These are phyloP conservation scores for Cataglyphis livida DNA, from an alignment of 2,888 invertebrate genomes.

Conservation along the genomic window DNA sequence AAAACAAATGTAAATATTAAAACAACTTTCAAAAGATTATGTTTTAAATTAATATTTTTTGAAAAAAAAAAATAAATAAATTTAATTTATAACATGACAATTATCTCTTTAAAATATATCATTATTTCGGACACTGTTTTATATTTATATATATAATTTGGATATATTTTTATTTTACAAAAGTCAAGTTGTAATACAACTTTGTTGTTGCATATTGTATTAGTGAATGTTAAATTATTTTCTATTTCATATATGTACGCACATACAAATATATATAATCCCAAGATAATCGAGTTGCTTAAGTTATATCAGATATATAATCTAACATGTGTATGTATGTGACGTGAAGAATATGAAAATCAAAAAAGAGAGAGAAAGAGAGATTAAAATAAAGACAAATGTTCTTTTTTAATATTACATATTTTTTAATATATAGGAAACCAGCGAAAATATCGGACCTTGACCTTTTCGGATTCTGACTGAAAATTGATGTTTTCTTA, in stretches of 20 bases:
- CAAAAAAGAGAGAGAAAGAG: neutral
- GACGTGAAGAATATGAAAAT: no score
- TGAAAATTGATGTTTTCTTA: neutral
- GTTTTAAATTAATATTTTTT: neutral
- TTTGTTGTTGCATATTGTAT: neutral
- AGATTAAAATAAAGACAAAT: neutral
- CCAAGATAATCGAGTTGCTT: neutral
- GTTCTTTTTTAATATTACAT: neutral
- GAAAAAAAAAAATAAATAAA: neutral
- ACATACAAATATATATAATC: neutral
- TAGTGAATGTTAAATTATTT: neutral
- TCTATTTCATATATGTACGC: neutral
- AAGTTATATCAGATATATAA: neutral
- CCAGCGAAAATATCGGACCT: neutral
- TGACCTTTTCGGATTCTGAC: neutral
- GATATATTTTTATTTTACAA: neutral
- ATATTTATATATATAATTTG: neutral
- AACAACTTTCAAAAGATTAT: neutral
- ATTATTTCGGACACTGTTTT: neutral
- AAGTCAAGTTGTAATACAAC: neutral
- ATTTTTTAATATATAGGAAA: neutral
- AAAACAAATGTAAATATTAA: neutral
- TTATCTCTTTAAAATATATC: constrained; percentile 1
- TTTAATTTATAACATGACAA: neutral
- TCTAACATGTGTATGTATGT: neutral